Percentiles rank a stretch among this genome's conserved stretches.
These are phyloP conservation scores for Argyresthia goedartella DNA, from an alignment of 2,888 invertebrate genomes.

Conservation along the genomic window DNA sequence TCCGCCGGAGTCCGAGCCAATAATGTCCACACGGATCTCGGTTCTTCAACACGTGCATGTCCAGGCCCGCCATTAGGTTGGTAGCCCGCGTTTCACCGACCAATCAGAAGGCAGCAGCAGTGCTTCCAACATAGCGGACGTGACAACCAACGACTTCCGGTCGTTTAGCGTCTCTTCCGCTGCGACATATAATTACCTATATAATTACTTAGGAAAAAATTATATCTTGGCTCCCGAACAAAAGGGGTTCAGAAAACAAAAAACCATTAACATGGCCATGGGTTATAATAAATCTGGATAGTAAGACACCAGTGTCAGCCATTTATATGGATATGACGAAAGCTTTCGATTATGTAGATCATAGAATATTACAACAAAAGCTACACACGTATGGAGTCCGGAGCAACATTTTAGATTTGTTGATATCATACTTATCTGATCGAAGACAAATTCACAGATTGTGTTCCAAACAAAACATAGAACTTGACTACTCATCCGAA, in stretches of 20 bases:
- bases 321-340: conserved; percentile 5
- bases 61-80: too few relatives aligned
- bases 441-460: background rate
- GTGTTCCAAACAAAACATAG: background rate
- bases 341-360: conserved; percentile 2
- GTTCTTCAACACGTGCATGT: too few relatives aligned
- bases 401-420: background rate
- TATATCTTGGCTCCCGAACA: background rate
- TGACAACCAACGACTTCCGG: too few relatives aligned
- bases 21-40: too few relatives aligned
- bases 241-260: background rate
- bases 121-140: too few relatives aligned
- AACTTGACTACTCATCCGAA: too few relatives aligned
- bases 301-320: background rate
- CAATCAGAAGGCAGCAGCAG: too few relatives aligned
- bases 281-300: background rate
- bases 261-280: background rate
- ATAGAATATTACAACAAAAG: background rate
- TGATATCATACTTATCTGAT: background rate
- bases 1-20: too few relatives aligned
- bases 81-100: too few relatives aligned
- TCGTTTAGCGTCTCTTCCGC: too few relatives aligned
- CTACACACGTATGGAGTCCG: background rate
- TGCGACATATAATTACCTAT: background rate
- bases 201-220: background rate